Evolutionary conservation across 2,797 vertebrate genomes (phyloP).

Genomic region (Parauchenoglanis ngamensis): DNA sequence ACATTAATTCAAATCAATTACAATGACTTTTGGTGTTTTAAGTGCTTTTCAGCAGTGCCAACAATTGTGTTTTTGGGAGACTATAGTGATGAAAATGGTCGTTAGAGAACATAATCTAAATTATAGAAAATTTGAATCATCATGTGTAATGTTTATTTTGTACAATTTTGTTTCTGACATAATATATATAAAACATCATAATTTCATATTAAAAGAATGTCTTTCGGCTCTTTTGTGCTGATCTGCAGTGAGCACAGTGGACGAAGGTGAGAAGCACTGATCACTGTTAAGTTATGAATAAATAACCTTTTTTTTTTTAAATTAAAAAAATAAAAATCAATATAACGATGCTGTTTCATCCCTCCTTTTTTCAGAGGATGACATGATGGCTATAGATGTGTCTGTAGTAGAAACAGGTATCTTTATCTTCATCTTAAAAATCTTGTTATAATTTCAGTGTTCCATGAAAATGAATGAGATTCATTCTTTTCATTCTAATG

Average conservation of each 20-base stretch:
- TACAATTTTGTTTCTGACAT: not conserved
- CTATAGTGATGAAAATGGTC: not conserved
- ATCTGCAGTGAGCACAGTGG: conserved; percentile 85
- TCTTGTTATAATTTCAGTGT: not conserved
- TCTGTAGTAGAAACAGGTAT: conserved; percentile 93
- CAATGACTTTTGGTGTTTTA: not conserved
- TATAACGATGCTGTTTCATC: not conserved
- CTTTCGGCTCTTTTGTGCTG: conserved; percentile 62
- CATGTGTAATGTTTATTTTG: not conserved
- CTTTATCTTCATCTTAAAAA: not conserved
- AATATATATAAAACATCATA: not conserved
- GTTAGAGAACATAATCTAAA: not conserved
- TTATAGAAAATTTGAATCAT: not conserved
- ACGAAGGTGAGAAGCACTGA: conserved; percentile 85
- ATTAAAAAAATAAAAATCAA: not conserved
- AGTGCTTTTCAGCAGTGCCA: not conserved
- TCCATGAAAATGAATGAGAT: not conserved
- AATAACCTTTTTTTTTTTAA: not conserved
- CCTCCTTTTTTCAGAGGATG: conserved; percentile 78
- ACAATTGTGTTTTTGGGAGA: not conserved
- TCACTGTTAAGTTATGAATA: too few relatives aligned
- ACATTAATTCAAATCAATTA: not conserved
- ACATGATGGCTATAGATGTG: conserved; percentile 88
- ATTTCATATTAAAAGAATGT: not conserved
- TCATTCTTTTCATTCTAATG: conserved; percentile 48